A percentile compares a stretch with the other conserved stretches of the same genome.
Evolutionary conservation across 1,140 invertebrate species (phyloP).

Genomic region (Harpegnathos saltator): DNA sequence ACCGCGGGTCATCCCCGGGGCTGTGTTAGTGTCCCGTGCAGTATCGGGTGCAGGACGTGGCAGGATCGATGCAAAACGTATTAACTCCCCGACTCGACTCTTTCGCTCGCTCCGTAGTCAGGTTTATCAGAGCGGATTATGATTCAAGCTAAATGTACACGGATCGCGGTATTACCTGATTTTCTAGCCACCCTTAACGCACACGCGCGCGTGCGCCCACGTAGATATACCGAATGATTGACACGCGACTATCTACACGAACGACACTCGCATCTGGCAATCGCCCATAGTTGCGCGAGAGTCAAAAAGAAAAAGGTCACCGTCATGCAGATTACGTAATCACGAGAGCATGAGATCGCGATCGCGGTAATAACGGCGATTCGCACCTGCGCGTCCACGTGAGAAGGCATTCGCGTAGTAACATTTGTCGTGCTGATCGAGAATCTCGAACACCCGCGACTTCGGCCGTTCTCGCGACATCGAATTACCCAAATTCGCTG

Average conservation of each 20-base stretch:
- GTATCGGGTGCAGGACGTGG: conserved; percentile 69
- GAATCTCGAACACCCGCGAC: conserved; percentile 12
- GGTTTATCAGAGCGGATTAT: conserved; percentile 52
- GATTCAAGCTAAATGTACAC: conserved; percentile 59
- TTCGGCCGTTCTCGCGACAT: not conserved
- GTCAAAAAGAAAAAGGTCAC: conserved; percentile 1
- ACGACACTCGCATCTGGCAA: not conserved
- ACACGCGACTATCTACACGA: not conserved
- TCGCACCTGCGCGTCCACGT: not conserved
- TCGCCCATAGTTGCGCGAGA: not conserved
- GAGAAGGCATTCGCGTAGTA: conserved; percentile 29
- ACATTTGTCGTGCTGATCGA: not conserved
- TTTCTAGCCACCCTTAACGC: conserved; percentile 1
- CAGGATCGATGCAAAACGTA: conserved; percentile 76
- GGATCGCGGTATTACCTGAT: conserved; percentile 38
- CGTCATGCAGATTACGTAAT: not conserved
- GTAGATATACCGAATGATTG: not conserved
- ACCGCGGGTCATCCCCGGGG: conserved; percentile 62
- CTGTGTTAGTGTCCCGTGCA: conserved; percentile 49
- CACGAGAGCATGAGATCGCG: not conserved
- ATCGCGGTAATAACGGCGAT: not conserved
- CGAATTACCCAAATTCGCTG: conserved; percentile 50
- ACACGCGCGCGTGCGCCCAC: not conserved
- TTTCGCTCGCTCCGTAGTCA: conserved; percentile 18
- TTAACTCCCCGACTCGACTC: conserved; percentile 62